These are phyloP conservation scores for Mycetomoellerius zeteki DNA, from an alignment of 1,140 invertebrate genomes.

Conservation along the genomic window DNA sequence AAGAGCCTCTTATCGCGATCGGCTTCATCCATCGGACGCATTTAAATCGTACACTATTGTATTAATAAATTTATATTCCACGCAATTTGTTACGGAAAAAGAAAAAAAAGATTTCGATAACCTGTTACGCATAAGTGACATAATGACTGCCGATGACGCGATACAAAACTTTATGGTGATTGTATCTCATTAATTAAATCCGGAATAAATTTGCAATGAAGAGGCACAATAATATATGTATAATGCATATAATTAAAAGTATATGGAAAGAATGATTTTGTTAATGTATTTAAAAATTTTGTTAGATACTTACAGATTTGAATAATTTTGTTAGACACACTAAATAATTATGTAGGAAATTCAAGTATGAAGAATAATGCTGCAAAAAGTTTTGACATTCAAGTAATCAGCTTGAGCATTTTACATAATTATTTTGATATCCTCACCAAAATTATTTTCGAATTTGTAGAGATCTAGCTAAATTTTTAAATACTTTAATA, in stretches of 20 bases:
- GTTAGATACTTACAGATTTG: too few species aligned
- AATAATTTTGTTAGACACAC: too few species aligned
- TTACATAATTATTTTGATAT: too few species aligned
- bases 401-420: too few species aligned
- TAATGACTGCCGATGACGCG: constrained; percentile 37
- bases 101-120: constrained; percentile 21
- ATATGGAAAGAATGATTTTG: too few species aligned
- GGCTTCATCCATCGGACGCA: constrained; percentile 20
- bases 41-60: constrained; percentile 22
- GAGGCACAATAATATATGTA: background rate
- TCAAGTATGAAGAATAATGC: too few species aligned
- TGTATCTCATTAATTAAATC: constrained; percentile 11
- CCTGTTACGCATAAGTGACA: constrained; percentile 38
- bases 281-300: too few species aligned
- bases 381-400: too few species aligned
- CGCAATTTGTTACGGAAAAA: constrained; percentile 66
- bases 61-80: constrained; percentile 65
- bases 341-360: too few species aligned
- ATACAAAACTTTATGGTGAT: background rate
- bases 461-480: too few species aligned
- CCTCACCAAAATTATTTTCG: too few species aligned
- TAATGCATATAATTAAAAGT: background rate
- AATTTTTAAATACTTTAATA: too few species aligned
- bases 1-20: constrained; percentile 48
- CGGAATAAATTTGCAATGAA: constrained; percentile 9